These are phyloP conservation scores for Buathra laborator DNA, from an alignment of 2,888 invertebrate species.

Conservation along the genomic window DNA sequence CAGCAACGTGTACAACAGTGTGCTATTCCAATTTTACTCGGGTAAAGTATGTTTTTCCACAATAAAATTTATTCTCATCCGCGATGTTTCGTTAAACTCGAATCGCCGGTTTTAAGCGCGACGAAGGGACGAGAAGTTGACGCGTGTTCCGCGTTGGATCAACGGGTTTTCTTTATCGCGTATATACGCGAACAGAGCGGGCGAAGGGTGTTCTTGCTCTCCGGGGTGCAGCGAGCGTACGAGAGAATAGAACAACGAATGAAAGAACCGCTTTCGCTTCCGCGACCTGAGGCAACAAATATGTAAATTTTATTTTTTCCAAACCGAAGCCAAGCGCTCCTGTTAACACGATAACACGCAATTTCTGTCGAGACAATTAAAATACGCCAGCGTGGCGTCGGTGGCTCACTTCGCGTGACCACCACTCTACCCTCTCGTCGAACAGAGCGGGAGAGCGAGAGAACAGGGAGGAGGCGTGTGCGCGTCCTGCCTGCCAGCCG, in stretches of 20 bases:
- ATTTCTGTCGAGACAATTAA: slow-evolving; percentile 78
- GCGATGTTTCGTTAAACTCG: not conserved
- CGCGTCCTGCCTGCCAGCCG: slow-evolving; percentile 23
- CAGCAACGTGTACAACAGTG: not conserved
- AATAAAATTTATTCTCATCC: slow-evolving; percentile 35
- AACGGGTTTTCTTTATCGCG: slow-evolving; percentile 56
- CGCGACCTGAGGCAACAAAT: slow-evolving; percentile 72
- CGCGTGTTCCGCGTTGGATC: slow-evolving; percentile 52
- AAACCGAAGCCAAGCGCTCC: slow-evolving; percentile 68
- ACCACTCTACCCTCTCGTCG: slow-evolving; percentile 38
- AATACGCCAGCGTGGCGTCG: slow-evolving; percentile 74
- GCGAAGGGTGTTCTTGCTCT: slow-evolving; percentile 2
- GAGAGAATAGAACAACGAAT: slow-evolving; percentile 41
- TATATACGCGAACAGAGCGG: slow-evolving; percentile 16
- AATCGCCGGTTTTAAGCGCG: not conserved
- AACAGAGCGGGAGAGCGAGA: not conserved
- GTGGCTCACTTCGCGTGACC: slow-evolving; percentile 75
- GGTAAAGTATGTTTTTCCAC: slow-evolving; percentile 17
- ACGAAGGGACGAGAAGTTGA: slow-evolving; percentile 1
- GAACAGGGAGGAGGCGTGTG: not conserved
- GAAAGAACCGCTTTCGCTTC: slow-evolving; percentile 38
- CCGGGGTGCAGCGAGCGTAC: slow-evolving; percentile 13
- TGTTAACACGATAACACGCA: slow-evolving; percentile 76
- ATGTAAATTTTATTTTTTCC: slow-evolving; percentile 76
- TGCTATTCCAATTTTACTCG: not conserved